Evolutionary conservation across 2,888 invertebrate genomes (phyloP).

Genomic region (Entomobrya proxima): DNA sequence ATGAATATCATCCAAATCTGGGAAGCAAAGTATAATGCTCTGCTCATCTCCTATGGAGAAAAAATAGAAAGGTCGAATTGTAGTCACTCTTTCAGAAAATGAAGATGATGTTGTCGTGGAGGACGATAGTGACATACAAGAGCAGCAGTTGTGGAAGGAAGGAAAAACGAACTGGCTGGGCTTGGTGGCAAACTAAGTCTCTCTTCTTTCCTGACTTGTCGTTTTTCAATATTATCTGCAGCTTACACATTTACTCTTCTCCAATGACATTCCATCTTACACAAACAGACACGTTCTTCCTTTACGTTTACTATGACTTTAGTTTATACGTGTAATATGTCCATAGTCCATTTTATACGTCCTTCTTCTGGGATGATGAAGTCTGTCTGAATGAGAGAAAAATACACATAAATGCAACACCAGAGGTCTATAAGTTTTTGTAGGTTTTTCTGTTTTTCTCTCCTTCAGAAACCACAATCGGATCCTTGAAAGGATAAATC

Average conservation of each 20-base stretch:
- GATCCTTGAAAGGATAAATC: conserved; percentile 62
- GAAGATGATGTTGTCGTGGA: conserved; percentile 41
- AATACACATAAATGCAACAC: conserved; percentile 38
- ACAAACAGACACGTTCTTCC: background rate
- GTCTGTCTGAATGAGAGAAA: conserved; percentile 9
- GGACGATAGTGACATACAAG: background rate
- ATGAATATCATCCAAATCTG: background rate
- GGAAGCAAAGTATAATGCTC: background rate
- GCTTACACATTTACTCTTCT: conserved; percentile 17
- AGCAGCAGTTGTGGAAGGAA: background rate
- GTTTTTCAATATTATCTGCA: conserved; percentile 56
- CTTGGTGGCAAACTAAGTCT: background rate
- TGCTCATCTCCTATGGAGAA: background rate
- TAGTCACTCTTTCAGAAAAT: conserved; percentile 49
- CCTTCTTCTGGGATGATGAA: background rate
- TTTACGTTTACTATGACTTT: background rate
- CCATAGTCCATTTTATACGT: background rate
- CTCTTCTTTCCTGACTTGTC: conserved; percentile 30
- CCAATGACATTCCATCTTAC: conserved; percentile 51
- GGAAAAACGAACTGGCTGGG: background rate
- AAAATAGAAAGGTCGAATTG: conserved; percentile 15
- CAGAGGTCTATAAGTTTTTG: conserved; percentile 19
- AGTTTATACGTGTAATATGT: background rate
- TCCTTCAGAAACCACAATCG: conserved; percentile 64
- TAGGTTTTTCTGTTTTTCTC: conserved; percentile 2